phyloP scores from a whole-genome alignment of 2,888 invertebrate genomes.

The Coelinius sp. region DNA sequence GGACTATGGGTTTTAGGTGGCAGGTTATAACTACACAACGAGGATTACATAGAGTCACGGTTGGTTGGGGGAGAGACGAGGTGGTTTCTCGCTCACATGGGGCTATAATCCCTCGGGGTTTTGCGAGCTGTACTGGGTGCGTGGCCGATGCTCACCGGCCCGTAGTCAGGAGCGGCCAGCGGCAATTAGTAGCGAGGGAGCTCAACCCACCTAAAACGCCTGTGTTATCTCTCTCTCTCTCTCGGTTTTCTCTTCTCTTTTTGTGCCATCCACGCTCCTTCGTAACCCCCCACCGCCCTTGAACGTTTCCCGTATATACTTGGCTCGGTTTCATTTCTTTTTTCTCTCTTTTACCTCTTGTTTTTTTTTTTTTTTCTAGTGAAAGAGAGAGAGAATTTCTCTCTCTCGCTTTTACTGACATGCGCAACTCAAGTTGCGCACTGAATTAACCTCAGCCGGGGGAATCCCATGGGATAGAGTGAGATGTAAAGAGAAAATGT shows the following conservation, averaged over 20 bases:
- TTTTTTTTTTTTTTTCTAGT: neutral
- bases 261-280: neutral
- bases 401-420: slow-evolving; percentile 12
- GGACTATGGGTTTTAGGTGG: slow-evolving; percentile 33
- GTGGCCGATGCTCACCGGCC: slow-evolving; percentile 66
- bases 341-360: slow-evolving; percentile 30
- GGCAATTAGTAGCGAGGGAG: slow-evolving; percentile 70
- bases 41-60: slow-evolving; percentile 33
- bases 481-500: slow-evolving; percentile 55
- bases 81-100: slow-evolving; percentile 29
- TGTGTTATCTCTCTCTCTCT: slow-evolving; percentile 12
- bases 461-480: slow-evolving; percentile 47
- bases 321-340: neutral
- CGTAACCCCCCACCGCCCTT: neutral
- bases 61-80: neutral
- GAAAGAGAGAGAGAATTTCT: neutral
- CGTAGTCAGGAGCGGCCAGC: slow-evolving; percentile 68
- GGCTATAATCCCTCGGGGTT: slow-evolving; percentile 53
- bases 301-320: slow-evolving; percentile 25
- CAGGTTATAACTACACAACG: slow-evolving; percentile 38
- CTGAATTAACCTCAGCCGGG: neutral
- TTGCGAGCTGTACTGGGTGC: slow-evolving; percentile 52
- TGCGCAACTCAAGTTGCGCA: slow-evolving; percentile 34
- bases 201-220: slow-evolving; percentile 36
- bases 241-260: neutral